Evolutionary conservation across 2,113 vertebrate species (phyloP), one percentile per base, ranked within the genome.

Genomic region (Neolamprologus longior): DNA sequence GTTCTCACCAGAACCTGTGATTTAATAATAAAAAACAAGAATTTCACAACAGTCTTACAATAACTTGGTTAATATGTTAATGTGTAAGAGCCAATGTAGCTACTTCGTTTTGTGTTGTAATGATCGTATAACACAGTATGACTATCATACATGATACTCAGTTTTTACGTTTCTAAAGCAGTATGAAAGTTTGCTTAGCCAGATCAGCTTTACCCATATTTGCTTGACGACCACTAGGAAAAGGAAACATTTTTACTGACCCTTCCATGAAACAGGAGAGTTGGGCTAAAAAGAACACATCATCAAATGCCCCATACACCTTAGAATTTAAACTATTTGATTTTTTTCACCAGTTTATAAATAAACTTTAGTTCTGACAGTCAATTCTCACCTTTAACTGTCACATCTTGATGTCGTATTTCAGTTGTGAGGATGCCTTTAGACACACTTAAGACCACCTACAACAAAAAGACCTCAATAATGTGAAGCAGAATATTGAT

Each of bases 331-430:
- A 7, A 63, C 58, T 1, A 63, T 63, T 35, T 12, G 6, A 63
- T 63, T 63, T 63, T 58, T 63, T 35, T 63, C 31, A n/a, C 4
- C 58, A 63, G 58, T 63, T 35, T 71, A 21, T 0, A 9, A 71
- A 71, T 24, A 26, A 45, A 73, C 1, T 26, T 35, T 45, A 45
- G 37, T 24, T 26, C 21, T 45, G 37, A 26, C 66, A 45, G 37
- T 73, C n/a, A 7, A 45, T 9, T 1, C 66, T 73, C 3, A 73
- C 66, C 66, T 45, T 45, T 73, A 1, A 73, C 66, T 45, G 37
- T 26, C 13, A 42, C 13, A 0, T 73, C 2, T 73, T 73, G 37
- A 42, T 42, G 66, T 73, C 0, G 0, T 26, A 24, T 26, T 26
- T 73, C 37, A 26, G 21, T 26, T 42, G 37, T 45, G 21, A 73